Conservation (phyloP, 2,113 vertebrate species). For the Copsychus sechellarum region DNA sequence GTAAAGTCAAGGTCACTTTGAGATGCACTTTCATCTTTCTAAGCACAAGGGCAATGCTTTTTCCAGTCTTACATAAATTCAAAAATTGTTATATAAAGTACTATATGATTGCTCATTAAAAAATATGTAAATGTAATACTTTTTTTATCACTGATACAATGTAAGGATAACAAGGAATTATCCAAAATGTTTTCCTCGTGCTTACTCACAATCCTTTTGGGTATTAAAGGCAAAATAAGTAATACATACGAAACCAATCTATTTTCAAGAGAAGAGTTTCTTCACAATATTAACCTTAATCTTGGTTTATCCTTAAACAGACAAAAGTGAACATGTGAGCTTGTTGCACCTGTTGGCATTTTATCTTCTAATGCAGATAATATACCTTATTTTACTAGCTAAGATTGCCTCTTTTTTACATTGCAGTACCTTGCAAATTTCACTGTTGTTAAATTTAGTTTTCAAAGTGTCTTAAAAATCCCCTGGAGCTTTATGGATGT, state of each 20-base stretch:
- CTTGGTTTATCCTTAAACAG: not conserved
- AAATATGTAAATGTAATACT: rapidly evolving
- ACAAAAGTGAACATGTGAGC: not conserved
- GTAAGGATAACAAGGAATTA: not conserved
- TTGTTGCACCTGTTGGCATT: not conserved
- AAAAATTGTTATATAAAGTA: not conserved
- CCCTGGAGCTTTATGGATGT: not conserved
- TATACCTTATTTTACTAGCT: not conserved
- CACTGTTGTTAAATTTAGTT: not conserved
- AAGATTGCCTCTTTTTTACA: not conserved
- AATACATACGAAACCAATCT: not conserved
- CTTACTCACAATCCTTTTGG: not conserved
- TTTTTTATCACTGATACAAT: not conserved
- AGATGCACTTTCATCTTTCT: not conserved
- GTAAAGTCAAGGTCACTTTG: not conserved
- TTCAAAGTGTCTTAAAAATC: not conserved
- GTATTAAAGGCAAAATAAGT: not conserved
- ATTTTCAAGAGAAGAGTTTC: not conserved
- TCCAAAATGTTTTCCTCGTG: not conserved
- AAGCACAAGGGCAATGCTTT: not conserved
- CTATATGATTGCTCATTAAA: not conserved
- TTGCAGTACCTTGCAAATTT: not conserved
- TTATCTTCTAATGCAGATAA: not conserved
- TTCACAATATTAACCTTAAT: not conserved
- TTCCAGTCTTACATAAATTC: not conserved